Conservation (phyloP, 2,888 invertebrate genomes). For the Xylocampa areola region DNA sequence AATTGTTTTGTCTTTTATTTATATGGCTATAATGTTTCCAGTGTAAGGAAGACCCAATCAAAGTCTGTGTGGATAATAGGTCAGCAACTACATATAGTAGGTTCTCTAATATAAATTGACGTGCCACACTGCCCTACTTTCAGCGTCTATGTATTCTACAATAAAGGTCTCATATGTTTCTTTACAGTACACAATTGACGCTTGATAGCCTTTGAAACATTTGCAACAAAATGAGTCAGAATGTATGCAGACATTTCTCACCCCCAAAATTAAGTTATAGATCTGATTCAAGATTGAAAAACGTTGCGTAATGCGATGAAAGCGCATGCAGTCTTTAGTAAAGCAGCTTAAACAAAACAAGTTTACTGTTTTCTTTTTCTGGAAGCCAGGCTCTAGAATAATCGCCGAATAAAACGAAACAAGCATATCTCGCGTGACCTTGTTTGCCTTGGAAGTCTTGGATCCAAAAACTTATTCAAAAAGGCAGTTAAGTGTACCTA, state of each 20-base stretch:
- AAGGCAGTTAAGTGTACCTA: neutral
- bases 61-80: constrained; percentile 18
- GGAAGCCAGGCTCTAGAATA: no score
- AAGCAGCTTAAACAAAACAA: neutral
- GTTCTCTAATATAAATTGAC: constrained; percentile 12
- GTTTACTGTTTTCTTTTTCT: no score
- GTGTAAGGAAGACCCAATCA: constrained; percentile 8
- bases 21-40: constrained; percentile 1
- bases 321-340: neutral
- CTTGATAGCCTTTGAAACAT: neutral
- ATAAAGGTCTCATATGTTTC: constrained; percentile 17
- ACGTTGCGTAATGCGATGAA: neutral
- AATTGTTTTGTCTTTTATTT: neutral
- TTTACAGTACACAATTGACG: constrained; percentile 5
- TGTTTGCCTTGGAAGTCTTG: no score
- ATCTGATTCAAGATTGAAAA: neutral
- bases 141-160: constrained; percentile 17
- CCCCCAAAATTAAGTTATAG: constrained; percentile 7
- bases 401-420: no score
- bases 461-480: neutral
- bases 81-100: constrained; percentile 16
- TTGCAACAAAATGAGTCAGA: constrained; percentile 15
- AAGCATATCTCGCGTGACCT: neutral
- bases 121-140: constrained; percentile 36
- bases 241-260: neutral